Percentiles rank a stretch among this genome's conserved stretches.
phyloP scores from a whole-genome alignment of 2,797 vertebrate species.

The Siniperca undulata region DNA sequence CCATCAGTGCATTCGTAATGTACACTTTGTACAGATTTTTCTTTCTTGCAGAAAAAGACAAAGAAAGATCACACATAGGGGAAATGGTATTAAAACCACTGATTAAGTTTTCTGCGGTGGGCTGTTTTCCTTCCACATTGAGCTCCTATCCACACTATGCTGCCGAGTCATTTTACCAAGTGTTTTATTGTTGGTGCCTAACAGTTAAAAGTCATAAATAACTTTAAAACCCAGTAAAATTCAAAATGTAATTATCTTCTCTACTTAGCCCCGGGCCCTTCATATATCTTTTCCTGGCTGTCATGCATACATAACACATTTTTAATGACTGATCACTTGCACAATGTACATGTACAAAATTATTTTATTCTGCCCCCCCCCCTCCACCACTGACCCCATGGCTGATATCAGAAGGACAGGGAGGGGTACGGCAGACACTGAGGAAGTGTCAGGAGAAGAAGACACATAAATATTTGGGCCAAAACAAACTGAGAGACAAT shows the following conservation, averaged over 20 bases:
- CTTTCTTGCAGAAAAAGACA: slow-evolving; percentile 28
- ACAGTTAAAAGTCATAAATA: slow-evolving; percentile 99
- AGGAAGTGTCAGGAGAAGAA: slow-evolving; percentile 65
- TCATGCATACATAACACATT: slow-evolving; percentile 98
- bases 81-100: slow-evolving; percentile 50
- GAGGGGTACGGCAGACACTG: slow-evolving; percentile 48
- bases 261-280: slow-evolving; percentile 95
- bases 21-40: slow-evolving; percentile 42
- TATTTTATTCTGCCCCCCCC: slow-evolving; percentile 85
- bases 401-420: slow-evolving; percentile 62
- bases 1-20: slow-evolving; percentile 59
- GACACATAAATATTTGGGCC: slow-evolving; percentile 74
- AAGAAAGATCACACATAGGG: slow-evolving; percentile 20
- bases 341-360: slow-evolving; percentile 95
- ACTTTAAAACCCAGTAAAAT: slow-evolving; percentile 99
- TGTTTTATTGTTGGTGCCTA: slow-evolving; percentile 91
- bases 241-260: slow-evolving; percentile 99
- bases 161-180: slow-evolving; percentile 83
- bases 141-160: slow-evolving; percentile 44
- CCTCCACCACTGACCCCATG: slow-evolving; percentile 71
- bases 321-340: slow-evolving; percentile 94
- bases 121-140: slow-evolving; percentile 44
- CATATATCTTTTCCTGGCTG: slow-evolving; percentile 95
- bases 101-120: slow-evolving; percentile 33
- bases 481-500: slow-evolving; percentile 80